phyloP scores from a whole-genome alignment of 1,140 invertebrate species.

The Aporrectodea caliginosa region DNA sequence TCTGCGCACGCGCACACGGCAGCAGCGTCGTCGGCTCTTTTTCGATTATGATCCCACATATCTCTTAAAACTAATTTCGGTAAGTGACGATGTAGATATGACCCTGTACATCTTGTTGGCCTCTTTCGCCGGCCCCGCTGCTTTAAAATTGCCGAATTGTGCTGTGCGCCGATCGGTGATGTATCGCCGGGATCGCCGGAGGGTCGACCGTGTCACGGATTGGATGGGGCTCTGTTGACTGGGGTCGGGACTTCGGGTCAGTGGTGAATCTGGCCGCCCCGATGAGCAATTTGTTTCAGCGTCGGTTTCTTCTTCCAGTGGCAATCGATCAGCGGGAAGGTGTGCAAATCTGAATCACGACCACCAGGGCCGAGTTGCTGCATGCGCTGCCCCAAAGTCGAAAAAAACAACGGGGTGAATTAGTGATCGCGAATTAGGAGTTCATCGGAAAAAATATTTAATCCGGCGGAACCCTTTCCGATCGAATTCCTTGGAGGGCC shows the following conservation, averaged over 20 bases:
- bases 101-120: neutral
- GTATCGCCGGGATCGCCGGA: neutral
- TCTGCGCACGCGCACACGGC: neutral
- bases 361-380: neutral
- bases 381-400: too few relatives aligned
- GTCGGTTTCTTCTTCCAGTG: neutral
- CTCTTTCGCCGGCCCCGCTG: neutral
- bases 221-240: neutral
- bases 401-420: too few relatives aligned
- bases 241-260: neutral
- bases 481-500: too few relatives aligned
- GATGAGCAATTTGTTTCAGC: neutral
- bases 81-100: neutral
- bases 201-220: neutral
- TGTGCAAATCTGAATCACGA: neutral
- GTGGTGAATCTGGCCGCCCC: neutral
- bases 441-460: too few relatives aligned
- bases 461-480: too few relatives aligned
- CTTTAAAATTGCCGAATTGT: neutral
- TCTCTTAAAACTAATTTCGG: conserved; percentile 1
- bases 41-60: neutral
- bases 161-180: neutral
- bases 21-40: neutral
- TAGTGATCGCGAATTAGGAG: too few relatives aligned
- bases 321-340: neutral